Conservation (phyloP, 2,888 invertebrate genomes). For the Dioctria rufipes region DNA sequence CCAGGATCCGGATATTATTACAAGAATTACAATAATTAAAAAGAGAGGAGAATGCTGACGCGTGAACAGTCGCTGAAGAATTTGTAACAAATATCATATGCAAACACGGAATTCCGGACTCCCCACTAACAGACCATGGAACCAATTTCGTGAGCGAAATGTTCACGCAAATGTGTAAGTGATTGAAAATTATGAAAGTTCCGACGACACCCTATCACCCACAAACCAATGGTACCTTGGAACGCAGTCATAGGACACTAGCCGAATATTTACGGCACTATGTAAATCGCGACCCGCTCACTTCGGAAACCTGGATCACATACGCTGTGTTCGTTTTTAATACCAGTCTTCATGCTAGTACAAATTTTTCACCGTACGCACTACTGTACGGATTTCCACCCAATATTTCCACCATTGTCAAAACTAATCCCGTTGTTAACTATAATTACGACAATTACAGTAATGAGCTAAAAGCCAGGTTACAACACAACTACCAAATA, state of each 20-base stretch:
- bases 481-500: constrained; percentile 45
- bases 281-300: constrained; percentile 61
- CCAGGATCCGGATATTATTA: too few species aligned
- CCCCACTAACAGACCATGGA: neutral
- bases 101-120: neutral
- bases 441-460: constrained; percentile 49
- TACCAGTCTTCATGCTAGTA: constrained; percentile 61
- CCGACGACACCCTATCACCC: constrained; percentile 48
- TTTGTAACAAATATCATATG: constrained; percentile 21
- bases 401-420: constrained; percentile 17
- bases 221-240: constrained; percentile 63
- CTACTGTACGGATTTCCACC: constrained; percentile 43
- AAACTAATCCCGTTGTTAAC: constrained; percentile 22
- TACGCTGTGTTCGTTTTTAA: constrained; percentile 64
- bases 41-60: neutral
- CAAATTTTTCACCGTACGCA: constrained; percentile 45
- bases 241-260: constrained; percentile 64
- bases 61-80: neutral
- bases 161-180: constrained; percentile 59
- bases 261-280: constrained; percentile 64
- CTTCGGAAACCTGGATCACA: constrained; percentile 65
- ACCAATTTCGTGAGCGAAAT: constrained; percentile 19
- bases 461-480: constrained; percentile 46
- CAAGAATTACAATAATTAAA: too few species aligned
- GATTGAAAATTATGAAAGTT: constrained; percentile 10